phyloP scores from a whole-genome alignment of 2,113 vertebrate genomes.

The Galbula dea region DNA sequence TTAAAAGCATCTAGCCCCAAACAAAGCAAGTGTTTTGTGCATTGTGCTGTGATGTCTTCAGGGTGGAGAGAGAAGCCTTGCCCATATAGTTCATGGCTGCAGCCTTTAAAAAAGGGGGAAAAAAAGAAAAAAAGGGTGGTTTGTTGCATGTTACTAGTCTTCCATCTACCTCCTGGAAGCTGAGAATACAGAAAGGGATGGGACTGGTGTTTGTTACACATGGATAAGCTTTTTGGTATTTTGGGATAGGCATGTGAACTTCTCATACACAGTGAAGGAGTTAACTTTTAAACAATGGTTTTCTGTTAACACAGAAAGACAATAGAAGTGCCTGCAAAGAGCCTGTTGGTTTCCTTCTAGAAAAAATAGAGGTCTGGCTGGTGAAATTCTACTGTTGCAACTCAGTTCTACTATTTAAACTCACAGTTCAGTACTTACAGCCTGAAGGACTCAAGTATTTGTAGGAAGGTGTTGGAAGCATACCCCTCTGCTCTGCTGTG shows the following conservation, averaged over 20 bases:
- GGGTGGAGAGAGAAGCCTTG: slow-evolving; percentile 6
- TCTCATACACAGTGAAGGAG: not conserved
- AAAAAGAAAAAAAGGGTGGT: not conserved
- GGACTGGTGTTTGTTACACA: not conserved
- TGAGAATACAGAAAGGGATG: not conserved
- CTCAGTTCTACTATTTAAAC: not conserved
- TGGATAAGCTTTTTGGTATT: not conserved
- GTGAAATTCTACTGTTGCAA: not conserved
- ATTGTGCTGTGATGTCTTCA: slow-evolving; percentile 41
- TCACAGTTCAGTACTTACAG: not conserved
- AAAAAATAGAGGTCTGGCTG: not conserved
- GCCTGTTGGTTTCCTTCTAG: not conserved
- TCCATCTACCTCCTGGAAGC: not conserved
- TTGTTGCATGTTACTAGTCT: not conserved
- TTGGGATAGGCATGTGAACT: not conserved
- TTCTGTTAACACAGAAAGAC: not conserved
- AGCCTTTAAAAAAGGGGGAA: not conserved
- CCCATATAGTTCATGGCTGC: not conserved
- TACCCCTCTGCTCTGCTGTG: too few species aligned
- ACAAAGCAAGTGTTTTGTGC: slow-evolving; percentile 55
- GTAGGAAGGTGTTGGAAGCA: not conserved
- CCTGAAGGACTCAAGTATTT: not conserved
- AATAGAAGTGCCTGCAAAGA: not conserved
- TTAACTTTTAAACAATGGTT: not conserved
- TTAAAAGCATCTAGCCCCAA: not conserved